Base-by-base conservation (phyloP, 2,797 vertebrate species). In the Poeciliopsis presidionis region DNA sequence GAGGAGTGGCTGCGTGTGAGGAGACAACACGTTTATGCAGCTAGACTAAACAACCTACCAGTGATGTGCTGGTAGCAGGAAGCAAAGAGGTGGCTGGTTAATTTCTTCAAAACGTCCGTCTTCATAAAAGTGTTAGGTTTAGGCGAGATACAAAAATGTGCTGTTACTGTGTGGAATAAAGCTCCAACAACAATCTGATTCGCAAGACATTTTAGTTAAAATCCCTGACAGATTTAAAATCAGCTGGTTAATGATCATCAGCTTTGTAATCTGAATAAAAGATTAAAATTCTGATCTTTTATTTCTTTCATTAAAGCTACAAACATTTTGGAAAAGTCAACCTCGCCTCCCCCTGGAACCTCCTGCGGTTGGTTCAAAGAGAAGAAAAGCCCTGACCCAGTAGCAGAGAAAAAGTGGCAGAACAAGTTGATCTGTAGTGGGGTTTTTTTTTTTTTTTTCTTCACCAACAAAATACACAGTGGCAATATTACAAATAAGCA, bases 1-100 rank as follows among this genome's bases (percentile, higher is more conserved):
- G 81, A 76, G 80, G 72, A 80, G 91, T 91, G 90, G 86, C 83
- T 87, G 90, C 65, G 39, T 86, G 90, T 84, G 82, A 75, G 86
- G 83, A 90, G 87, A 91, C 89, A 72, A 91, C 78, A 92, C 90
- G 87, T 45, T 86, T 59, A 95, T 94, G 92, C 92, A 90, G 90
- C 91, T 93, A 92, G 87, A 92, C 82, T 88, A 86, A 86, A 80
- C 80, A 82, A 85, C 55, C 78, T 82, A 90, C 81, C 63, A 57
- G 82, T 89, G 89, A 88, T 89, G 84, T 92, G 67, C 83, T 86
- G 81, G 85, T 80, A 87, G 86, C 46, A 77, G 46, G 79, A 85
- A 92, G 82, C 87, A 14, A 22, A 75, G 90, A 78, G 82, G 90
- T 74, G 69, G 86, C 59, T 73, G 82, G 83, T 7, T 51, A 82